These are phyloP conservation scores for Capromys pilorides DNA, from an alignment of 2,797 vertebrate species.

Conservation along the genomic window DNA sequence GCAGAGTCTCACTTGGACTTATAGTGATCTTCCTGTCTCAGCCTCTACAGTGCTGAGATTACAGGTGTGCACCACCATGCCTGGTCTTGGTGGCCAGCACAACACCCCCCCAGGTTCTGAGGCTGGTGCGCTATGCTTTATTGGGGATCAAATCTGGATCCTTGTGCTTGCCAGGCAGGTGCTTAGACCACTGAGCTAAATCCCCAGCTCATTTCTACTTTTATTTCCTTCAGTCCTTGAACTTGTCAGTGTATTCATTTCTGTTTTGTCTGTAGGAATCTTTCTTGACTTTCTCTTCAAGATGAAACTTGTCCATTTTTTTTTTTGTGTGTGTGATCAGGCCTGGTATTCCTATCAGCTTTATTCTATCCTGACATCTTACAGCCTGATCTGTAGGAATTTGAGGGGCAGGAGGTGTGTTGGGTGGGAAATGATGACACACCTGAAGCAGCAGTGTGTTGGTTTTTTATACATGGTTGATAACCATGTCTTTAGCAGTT, in stretches of 20 bases:
- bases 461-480: background rate
- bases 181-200: too few species aligned
- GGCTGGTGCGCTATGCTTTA: too few species aligned
- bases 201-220: background rate
- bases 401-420: background rate
- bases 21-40: too few species aligned
- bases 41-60: too few species aligned
- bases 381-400: background rate
- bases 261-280: background rate
- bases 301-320: background rate
- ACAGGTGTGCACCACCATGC: too few species aligned
- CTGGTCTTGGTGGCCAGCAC: too few species aligned
- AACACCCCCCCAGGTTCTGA: too few species aligned
- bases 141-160: too few species aligned
- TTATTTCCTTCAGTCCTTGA: background rate
- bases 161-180: too few species aligned
- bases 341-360: background rate
- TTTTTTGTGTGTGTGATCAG: background rate
- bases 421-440: background rate
- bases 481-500: background rate
- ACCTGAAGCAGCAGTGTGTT: background rate
- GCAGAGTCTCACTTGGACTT: too few species aligned
- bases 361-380: background rate
- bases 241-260: background rate
- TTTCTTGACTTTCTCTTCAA: background rate